These are phyloP conservation scores for Alaudala cheleensis DNA, from an alignment of 2,113 vertebrate genomes.

Conservation along the genomic window DNA sequence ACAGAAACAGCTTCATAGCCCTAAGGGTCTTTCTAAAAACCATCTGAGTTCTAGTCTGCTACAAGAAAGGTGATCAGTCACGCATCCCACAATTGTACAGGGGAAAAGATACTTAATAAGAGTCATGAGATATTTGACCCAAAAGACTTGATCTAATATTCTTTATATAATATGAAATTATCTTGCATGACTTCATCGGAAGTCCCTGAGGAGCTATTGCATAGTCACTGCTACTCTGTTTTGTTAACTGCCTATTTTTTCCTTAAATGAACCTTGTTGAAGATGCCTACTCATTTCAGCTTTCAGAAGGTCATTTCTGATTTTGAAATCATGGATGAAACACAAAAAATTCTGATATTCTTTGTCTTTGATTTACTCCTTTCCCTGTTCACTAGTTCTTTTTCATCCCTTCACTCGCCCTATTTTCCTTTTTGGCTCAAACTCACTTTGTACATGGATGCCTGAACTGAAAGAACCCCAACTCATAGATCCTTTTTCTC, in stretches of 20 bases:
- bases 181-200: slow-evolving; percentile 54
- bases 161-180: slow-evolving; percentile 59
- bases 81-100: background rate
- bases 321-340: background rate
- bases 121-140: slow-evolving; percentile 36
- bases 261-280: slow-evolving; percentile 57
- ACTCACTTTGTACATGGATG: slow-evolving; percentile 8
- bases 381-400: background rate
- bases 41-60: slow-evolving; percentile 24
- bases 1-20: slow-evolving; percentile 47
- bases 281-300: slow-evolving; percentile 32
- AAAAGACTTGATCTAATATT: slow-evolving; percentile 57
- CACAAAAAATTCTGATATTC: background rate
- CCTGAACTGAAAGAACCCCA: background rate
- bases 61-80: slow-evolving; percentile 48
- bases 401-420: background rate
- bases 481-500: background rate
- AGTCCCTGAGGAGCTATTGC: slow-evolving; percentile 33
- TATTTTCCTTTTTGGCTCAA: slow-evolving; percentile 23
- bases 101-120: slow-evolving; percentile 16
- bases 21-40: slow-evolving; percentile 43
- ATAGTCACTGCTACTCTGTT: slow-evolving; percentile 20
- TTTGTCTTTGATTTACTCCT: slow-evolving; percentile 3
- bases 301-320: slow-evolving; percentile 13
- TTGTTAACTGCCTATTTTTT: slow-evolving; percentile 49